Evolutionary conservation across 2,888 invertebrate genomes (phyloP), one percentile per base, ranked within the genome.

Genomic region (Drosophila kanekoi): DNA sequence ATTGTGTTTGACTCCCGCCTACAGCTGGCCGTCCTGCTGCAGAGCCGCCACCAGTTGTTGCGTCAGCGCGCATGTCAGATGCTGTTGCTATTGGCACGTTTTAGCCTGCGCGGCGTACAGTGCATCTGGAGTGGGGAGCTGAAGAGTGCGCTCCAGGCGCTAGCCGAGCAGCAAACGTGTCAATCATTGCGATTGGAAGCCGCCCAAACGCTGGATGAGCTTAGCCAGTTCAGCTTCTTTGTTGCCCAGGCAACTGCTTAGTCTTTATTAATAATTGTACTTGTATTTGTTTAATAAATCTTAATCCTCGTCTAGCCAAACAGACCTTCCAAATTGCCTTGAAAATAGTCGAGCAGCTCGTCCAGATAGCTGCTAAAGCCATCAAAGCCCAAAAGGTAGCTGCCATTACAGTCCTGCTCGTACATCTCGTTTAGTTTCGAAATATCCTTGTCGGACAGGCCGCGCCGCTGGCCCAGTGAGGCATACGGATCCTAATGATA

Each of bases 41-140:
- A 94, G 77, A 94, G 94, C 83, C 93, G 94, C 0, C 94, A 94
- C 79, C 93, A 94, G 61, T 37, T 90, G 48, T 81, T 96, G 8
- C 88, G 94, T 78, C 94, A 95, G 82, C 93, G 96, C 84, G 93
- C 95, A 10, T 96, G 97, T 86, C 94, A 95, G 77, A 93, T 97
- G n/a, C 93, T 96, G 16, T 93, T 95, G 77, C 93, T 96, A 28
- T 91, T 97, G 59, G 95, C 95, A 28, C 94, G 95, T 52, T 95
- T 95, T 82, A 95, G 95, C 48, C 94, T 95, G 76, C 94, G 94
- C 13, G 94, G 95, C 0, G 93, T 97, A 59, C 92, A 92, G 66
- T 89, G 75, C 49, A 84, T 91, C 47, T 93, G 92, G 93, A 85
- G 80, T 13, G 53, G 72, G 0, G 88, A 90, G 16, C 64, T 93